Evolutionary conservation across 2,797 vertebrate species (phyloP), one percentile per base, ranked within the genome.

Genomic region (Brotula barbata): DNA sequence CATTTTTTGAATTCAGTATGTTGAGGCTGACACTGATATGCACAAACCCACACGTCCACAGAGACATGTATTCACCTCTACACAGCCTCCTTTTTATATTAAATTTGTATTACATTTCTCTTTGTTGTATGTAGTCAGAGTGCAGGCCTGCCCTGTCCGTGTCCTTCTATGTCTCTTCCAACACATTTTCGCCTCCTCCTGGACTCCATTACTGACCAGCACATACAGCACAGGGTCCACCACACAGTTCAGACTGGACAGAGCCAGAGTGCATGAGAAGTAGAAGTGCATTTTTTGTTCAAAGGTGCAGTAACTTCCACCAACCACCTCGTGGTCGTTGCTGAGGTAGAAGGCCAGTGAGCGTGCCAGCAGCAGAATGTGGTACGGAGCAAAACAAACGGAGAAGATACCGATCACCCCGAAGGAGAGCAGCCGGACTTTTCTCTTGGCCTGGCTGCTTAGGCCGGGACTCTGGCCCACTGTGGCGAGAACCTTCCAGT

Each of bases 141-240:
- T 22, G 48, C 31, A 46, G 16, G 51, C 21, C 14, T 53, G 15
- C 5, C 12, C 63, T 1, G 12, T 21, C 37, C 23, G 15, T 20
- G 41, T 75, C n/a, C 1, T 25, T 49, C 16, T 57, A 0, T 5
- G 7, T 12, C 54, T 59, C 34, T 23, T 62, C 19, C 85, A 90
- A 61, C 50, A 87, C 12, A 64, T 20, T 31, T 36, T 77, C 10
- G 85, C 16, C 21, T 90, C 86, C 20, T 92, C 83, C 42, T 69
- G 81, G 5, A 89, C 76, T 1, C 87, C 77, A 0, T 92, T 89
- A 65, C 91, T 92, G 71, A 88, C 87, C 58, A 93, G 55, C 41
- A 89, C 88, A 25, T 93, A 93, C 12, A 93, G 81, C 57, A 93
- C 84, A 1, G 92, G 92, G 78, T 93, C 92, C 61, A 92, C 82